Evolutionary conservation across 2,113 vertebrate species (phyloP).

Genomic region (Lasiurus cinereus): DNA sequence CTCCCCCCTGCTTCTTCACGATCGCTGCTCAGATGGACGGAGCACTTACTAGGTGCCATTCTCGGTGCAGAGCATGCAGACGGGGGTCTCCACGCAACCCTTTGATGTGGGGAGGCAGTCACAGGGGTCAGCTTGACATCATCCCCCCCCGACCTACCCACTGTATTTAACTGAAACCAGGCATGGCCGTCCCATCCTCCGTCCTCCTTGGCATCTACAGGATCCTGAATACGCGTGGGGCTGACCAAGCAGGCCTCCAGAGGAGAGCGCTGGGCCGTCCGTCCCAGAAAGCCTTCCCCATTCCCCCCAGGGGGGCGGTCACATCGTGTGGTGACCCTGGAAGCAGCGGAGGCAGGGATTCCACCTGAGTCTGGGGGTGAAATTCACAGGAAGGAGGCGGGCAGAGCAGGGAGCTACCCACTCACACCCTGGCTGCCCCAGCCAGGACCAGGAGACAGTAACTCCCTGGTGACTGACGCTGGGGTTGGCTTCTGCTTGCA

Average conservation of each 20-base stretch:
- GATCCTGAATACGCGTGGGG: fast-evolving
- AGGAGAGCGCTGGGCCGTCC: neutral
- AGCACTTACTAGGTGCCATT: neutral
- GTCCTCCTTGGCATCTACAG: fast-evolving
- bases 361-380: neutral
- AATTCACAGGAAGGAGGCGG: fast-evolving
- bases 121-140: neutral
- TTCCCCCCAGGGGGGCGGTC: neutral
- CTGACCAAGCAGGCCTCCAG: fast-evolving
- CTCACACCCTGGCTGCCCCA: fast-evolving
- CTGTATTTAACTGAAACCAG: neutral
- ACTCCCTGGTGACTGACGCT: neutral
- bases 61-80: neutral
- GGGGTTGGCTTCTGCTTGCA: neutral
- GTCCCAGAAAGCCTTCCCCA: neutral
- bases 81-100: neutral
- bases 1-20: neutral
- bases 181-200: neutral
- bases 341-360: neutral
- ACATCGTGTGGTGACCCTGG: neutral
- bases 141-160: too few species aligned
- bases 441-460: neutral
- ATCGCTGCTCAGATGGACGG: neutral
- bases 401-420: neutral
- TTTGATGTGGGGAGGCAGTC: neutral